Evolutionary conservation across 2,888 invertebrate genomes (phyloP).

Genomic region (Leptothorax acervorum): DNA sequence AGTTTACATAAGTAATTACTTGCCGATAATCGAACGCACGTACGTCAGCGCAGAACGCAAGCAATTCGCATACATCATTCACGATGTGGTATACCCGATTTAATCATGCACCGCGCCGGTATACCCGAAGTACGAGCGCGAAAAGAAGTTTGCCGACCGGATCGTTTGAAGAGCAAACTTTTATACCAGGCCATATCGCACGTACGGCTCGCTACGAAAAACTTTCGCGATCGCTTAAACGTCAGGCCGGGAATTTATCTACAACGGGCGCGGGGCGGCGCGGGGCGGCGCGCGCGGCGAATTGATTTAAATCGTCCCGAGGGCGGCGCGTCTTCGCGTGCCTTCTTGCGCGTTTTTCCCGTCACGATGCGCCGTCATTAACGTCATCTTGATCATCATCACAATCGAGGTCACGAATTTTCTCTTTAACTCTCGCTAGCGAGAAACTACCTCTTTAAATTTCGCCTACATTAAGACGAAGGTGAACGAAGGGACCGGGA

Average conservation of each 20-base stretch:
- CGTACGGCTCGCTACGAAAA: conserved; percentile 29
- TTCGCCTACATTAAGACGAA: conserved; percentile 53
- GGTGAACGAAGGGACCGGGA: conserved; percentile 22
- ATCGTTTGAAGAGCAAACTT: conserved; percentile 53
- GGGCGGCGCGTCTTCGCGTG: conserved; percentile 12
- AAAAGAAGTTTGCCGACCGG: conserved; percentile 55
- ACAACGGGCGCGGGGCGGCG: conserved; percentile 15
- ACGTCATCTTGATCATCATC: not conserved
- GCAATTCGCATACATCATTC: conserved; percentile 34
- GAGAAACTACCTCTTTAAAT: conserved; percentile 28
- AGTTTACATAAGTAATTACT: conserved; percentile 42
- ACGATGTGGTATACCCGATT: conserved; percentile 53
- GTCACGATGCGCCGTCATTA: not conserved
- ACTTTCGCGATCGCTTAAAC: conserved; percentile 50
- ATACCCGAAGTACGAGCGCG: conserved; percentile 26
- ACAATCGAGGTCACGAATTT: conserved; percentile 16
- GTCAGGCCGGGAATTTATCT: conserved; percentile 58
- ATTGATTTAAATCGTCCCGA: conserved; percentile 60
- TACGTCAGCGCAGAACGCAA: conserved; percentile 26
- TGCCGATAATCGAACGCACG: conserved; percentile 49
- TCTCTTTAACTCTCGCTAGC: conserved; percentile 23
- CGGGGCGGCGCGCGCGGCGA: conserved; percentile 19
- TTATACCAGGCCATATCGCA: conserved; percentile 47
- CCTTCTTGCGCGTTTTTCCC: not conserved
- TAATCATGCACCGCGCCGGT: conserved; percentile 51